Conservation (phyloP, 2,888 invertebrate species). For the Seladonia tumulorum region DNA sequence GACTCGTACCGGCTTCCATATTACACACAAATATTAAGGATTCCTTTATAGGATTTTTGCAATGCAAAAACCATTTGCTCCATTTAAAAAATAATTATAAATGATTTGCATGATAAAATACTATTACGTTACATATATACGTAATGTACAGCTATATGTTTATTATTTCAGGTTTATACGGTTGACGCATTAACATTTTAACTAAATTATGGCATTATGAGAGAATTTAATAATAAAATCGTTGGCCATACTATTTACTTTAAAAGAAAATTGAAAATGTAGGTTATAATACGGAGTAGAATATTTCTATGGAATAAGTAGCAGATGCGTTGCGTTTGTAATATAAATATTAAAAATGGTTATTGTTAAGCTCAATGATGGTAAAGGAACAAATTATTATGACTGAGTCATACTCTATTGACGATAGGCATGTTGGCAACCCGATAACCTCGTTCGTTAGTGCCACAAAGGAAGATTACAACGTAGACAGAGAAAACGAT, state of each 20-base stretch:
- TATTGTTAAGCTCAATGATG: neutral
- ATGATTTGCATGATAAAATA: neutral
- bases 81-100: neutral
- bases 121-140: neutral
- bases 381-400: neutral
- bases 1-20: slow-evolving; percentile 15
- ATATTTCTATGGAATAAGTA: neutral
- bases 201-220: neutral
- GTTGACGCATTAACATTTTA: neutral
- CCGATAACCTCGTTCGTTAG: slow-evolving; percentile 44
- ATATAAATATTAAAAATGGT: neutral
- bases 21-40: neutral
- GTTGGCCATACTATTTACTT: neutral
- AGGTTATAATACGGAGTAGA: neutral
- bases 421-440: neutral
- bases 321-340: neutral
- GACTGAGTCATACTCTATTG: neutral
- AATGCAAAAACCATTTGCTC: neutral
- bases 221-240: neutral
- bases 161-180: neutral
- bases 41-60: neutral
- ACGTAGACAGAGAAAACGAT: neutral
- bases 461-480: neutral
- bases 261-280: neutral
- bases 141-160: neutral